Evolutionary conservation across 2,888 invertebrate species (phyloP), one percentile per base, ranked within the genome.

Genomic region (Drosophila sordidula): DNA sequence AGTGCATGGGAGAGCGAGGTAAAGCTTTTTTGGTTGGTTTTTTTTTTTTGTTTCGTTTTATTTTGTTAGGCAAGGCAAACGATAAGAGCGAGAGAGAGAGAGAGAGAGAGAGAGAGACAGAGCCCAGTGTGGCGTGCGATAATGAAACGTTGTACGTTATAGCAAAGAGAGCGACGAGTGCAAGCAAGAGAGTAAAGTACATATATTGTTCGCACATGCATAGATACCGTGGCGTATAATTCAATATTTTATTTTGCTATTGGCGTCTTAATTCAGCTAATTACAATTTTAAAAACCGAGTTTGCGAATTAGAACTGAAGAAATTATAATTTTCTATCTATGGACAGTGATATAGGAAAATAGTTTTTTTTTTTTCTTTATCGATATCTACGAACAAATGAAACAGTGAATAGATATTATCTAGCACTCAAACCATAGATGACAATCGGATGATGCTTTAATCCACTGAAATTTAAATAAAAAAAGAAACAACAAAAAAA

Each of bases 381-480:
- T 22, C 22, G 18, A 41, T 44, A n/a, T 45, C 12, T 42, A 50
- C 26, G 29, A 39, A 32, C 36, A 54, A 22, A 22, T 22, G 42
- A 54, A 36, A 67, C 18, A 49, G 51, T n/a, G 44, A 34, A 34
- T 38, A 39, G 18, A 29, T 16, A 42, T 18, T 18, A 14, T 36
- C 36, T 57, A 51, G 22, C 34, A 52, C 39, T 52, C 38, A 26
- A 46, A 42, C 22, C 14, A 54, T 32, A 54, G 26, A 39, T 34
- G 34, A 38, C 18, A 39, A 32, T 44, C 39, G 36, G 9, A 6
- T 39, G 50, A 55, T 39, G 46, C 8, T 55, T 66, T 51, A 66
- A 44, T 51, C 67, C 73, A 66, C 71, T 71, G 67, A 25, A 71
- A 67, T 29, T 22, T 38, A 12, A 32, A 32, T 4, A 34, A 14